These are phyloP conservation scores for Leptodactylus fuscus DNA, from an alignment of 2,113 vertebrate genomes.

Conservation along the genomic window DNA sequence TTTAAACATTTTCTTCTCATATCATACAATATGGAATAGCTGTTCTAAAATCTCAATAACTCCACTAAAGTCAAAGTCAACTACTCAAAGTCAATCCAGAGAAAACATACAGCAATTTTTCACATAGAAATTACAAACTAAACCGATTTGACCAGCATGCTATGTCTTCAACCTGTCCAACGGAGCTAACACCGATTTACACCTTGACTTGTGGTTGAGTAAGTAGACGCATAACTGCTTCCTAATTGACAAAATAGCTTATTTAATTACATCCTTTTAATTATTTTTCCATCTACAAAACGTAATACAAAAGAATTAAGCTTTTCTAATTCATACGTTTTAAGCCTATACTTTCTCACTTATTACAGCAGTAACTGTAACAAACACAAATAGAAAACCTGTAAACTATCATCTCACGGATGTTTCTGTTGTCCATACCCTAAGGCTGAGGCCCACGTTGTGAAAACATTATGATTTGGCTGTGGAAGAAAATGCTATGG, in stretches of 20 bases:
- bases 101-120: not conserved
- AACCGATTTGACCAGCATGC: not conserved
- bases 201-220: not conserved
- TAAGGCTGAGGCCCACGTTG: too few relatives aligned
- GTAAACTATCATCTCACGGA: too few relatives aligned
- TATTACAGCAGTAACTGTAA: not conserved
- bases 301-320: not conserved
- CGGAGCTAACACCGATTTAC: not conserved
- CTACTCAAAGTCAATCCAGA: not conserved
- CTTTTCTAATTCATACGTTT: not conserved
- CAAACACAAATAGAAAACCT: too few relatives aligned
- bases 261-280: not conserved
- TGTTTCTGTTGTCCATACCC: too few relatives aligned
- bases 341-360: not conserved
- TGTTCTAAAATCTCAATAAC: too few relatives aligned
- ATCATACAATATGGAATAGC: too few relatives aligned
- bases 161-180: not conserved
- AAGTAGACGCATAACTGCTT: not conserved
- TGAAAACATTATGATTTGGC: too few relatives aligned
- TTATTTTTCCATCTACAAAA: not conserved
- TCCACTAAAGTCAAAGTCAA: not conserved
- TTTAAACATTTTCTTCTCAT: too few relatives aligned
- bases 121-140: not conserved
- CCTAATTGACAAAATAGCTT: not conserved
- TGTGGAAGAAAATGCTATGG: too few relatives aligned